A percentile compares a stretch with the other conserved stretches of the same genome.
Evolutionary conservation across 2,113 vertebrate genomes (phyloP).

Genomic region (Eolophus roseicapilla): DNA sequence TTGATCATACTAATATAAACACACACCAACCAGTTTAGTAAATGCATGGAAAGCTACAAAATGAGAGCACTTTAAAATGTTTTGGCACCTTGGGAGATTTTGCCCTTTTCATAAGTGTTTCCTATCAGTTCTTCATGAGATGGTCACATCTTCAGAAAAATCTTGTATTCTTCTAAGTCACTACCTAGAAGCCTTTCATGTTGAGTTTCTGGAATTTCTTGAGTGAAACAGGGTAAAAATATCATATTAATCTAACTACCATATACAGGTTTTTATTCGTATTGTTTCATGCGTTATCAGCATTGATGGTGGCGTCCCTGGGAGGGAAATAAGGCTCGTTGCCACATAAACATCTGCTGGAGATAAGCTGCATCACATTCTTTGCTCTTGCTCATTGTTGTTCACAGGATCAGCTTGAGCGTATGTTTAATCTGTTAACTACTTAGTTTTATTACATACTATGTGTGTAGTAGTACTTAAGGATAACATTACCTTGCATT

Average conservation of each 20-base stretch:
- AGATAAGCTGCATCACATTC: background rate
- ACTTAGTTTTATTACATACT: background rate
- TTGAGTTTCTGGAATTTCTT: background rate
- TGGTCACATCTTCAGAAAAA: background rate
- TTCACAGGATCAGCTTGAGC: background rate
- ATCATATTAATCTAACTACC: background rate
- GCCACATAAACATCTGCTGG: background rate
- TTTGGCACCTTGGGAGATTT: background rate
- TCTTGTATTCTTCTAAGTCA: background rate
- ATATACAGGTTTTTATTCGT: background rate
- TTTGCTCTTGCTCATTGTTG: background rate
- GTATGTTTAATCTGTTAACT: background rate
- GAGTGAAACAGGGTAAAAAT: background rate
- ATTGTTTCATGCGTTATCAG: background rate
- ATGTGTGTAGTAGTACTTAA: background rate
- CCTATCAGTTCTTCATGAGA: background rate
- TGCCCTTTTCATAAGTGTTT: background rate
- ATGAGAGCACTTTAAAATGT: background rate
- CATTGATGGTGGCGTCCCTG: background rate
- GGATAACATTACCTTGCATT: background rate
- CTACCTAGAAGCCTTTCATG: background rate
- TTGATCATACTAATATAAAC: background rate
- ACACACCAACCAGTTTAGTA: background rate
- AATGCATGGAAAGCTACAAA: background rate
- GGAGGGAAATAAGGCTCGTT: rapidly evolving